phyloP scores from a whole-genome alignment of 1,140 invertebrate genomes.

The Panulirus ornatus region DNA sequence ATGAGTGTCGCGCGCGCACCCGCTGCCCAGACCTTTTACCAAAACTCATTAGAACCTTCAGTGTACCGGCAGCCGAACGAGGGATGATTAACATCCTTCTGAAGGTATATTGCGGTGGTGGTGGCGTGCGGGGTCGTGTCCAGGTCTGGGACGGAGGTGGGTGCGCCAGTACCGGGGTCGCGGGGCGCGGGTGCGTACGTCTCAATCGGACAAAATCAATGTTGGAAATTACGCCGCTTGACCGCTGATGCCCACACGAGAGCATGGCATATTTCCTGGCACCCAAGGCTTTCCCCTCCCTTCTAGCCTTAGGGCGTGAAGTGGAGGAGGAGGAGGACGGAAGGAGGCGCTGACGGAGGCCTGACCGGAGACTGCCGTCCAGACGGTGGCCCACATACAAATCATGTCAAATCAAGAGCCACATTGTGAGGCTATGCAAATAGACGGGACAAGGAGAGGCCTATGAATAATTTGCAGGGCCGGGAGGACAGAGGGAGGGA shows the following conservation, averaged over 20 bases:
- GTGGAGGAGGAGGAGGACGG: not conserved
- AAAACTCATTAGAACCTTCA: too few species aligned
- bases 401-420: conserved; percentile 20
- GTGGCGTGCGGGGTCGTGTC: too few species aligned
- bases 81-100: too few species aligned
- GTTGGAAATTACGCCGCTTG: conserved; percentile 40
- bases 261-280: not conserved
- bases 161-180: too few species aligned
- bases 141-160: too few species aligned
- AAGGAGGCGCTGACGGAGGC: not conserved
- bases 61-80: too few species aligned
- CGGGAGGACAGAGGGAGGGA: too few species aligned
- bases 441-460: not conserved
- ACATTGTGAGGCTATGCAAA: not conserved
- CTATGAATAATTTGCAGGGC: not conserved
- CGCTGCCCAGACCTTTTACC: too few species aligned
- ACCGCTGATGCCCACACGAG: conserved; percentile 22
- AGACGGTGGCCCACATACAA: not conserved
- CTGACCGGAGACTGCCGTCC: not conserved
- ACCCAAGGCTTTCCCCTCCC: not conserved
- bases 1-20: not conserved
- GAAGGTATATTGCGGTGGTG: too few species aligned
- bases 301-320: not conserved
- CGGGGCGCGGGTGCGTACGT: too few species aligned
- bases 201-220: conserved; percentile 57